A percentile compares a stretch with the other conserved stretches of the same genome.
phyloP scores from a whole-genome alignment of 92 coral and sea anemone species.

The Actinostola sp. region DNA sequence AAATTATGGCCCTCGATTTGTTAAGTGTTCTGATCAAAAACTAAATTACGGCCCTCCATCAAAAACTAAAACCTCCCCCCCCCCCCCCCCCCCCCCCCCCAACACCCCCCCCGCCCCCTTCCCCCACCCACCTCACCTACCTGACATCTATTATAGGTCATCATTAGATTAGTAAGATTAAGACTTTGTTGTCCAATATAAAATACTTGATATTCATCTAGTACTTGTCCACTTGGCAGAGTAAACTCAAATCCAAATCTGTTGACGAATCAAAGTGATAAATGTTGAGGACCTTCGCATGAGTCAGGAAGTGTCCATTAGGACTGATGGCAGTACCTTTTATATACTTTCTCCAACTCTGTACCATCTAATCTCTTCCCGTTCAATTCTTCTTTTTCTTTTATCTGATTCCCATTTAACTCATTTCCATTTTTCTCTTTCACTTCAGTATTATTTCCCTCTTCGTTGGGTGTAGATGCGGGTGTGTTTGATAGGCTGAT shows the following conservation, averaged over 20 bases:
- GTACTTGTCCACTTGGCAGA: conserved; percentile 38
- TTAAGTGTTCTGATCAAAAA: too few species aligned
- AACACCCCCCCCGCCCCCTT: too few species aligned
- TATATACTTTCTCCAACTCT: not conserved
- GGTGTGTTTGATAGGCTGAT: not conserved
- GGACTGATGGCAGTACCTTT: conserved; percentile 1
- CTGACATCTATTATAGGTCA: conserved; percentile 91
- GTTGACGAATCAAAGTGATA: not conserved
- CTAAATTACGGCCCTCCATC: too few species aligned
- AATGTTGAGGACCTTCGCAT: not conserved
- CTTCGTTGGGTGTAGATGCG: too few species aligned
- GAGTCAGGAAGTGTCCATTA: not conserved
- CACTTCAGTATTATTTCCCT: not conserved
- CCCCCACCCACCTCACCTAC: conserved; percentile 50
- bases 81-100: too few species aligned
- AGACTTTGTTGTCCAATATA: conserved; percentile 88
- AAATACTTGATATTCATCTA: conserved; percentile 78
- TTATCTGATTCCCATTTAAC: not conserved
- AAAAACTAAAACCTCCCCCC: too few species aligned
- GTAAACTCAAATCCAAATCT: conserved; percentile 91
- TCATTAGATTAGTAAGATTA: conserved; percentile 87
- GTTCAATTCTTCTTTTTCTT: conserved; percentile 1
- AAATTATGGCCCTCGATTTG: too few species aligned
- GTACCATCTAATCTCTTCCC: not conserved
- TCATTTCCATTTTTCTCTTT: not conserved